A percentile compares a stretch with the other conserved stretches of the same genome.
Conservation (phyloP, 2,888 invertebrate genomes). For the Dinocampus coccinellae region DNA sequence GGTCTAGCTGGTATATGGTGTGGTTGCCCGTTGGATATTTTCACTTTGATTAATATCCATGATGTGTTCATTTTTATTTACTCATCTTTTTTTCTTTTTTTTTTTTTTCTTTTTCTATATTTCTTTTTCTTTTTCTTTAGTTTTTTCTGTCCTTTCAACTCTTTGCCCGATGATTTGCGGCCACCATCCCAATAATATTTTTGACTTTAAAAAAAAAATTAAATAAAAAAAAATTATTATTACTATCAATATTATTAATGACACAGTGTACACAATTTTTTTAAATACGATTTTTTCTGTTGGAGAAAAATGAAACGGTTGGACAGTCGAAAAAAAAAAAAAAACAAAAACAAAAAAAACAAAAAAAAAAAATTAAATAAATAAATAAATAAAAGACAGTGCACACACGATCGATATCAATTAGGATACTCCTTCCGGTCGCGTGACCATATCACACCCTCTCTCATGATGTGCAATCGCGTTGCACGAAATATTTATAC, state of each 20-base stretch:
- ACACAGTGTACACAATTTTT: no score
- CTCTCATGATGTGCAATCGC: conserved; percentile 21
- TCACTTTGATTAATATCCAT: conserved; percentile 67
- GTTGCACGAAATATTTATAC: conserved; percentile 5
- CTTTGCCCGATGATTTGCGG: no score
- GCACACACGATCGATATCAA: conserved; percentile 65
- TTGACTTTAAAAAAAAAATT: no score
- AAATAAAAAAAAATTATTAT: no score
- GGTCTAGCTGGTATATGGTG: conserved; percentile 66
- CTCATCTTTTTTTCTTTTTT: neutral
- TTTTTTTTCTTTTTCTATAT: neutral
- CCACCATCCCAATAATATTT: no score
- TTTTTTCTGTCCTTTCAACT: conserved; percentile 9
- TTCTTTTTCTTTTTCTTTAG: no score
- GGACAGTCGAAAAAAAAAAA: no score
- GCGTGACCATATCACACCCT: conserved; percentile 56
- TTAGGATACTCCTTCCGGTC: conserved; percentile 69
- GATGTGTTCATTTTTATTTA: conserved; percentile 30
- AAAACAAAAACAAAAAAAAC: no score
- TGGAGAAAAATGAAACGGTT: no score
- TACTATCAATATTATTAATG: no score
- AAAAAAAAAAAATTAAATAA: no score
- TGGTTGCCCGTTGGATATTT: conserved; percentile 55
- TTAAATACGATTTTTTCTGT: no score
- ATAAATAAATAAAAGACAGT: conserved; percentile 32